These are phyloP conservation scores for Cariama cristata DNA, from an alignment of 2,113 vertebrate species.

Conservation along the genomic window DNA sequence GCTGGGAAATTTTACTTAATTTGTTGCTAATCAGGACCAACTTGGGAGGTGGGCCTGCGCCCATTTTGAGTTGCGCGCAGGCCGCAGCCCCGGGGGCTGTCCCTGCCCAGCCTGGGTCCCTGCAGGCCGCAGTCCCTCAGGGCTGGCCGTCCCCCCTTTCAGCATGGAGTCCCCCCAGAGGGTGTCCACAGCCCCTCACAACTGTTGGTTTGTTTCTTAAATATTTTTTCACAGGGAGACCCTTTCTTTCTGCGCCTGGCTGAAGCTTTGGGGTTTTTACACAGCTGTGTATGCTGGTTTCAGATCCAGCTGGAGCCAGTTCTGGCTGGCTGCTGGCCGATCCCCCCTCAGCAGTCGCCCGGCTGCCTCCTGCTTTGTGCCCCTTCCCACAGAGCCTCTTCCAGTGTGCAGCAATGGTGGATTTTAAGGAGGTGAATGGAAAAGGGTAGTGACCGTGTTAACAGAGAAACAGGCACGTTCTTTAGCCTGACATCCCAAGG, in stretches of 20 bases:
- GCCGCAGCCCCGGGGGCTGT: fast-evolving
- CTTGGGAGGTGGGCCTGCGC: fast-evolving
- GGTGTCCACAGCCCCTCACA: too few species aligned
- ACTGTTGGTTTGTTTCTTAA: not conserved
- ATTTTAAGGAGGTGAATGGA: not conserved
- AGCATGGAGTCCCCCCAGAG: not conserved
- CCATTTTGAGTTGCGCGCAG: fast-evolving
- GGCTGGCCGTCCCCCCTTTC: not conserved
- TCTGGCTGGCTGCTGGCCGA: too few species aligned
- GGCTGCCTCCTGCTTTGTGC: fast-evolving
- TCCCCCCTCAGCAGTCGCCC: not conserved
- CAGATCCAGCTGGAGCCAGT: not conserved
- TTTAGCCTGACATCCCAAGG: too few species aligned
- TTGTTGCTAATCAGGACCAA: not conserved
- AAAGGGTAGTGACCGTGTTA: too few species aligned
- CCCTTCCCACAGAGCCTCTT: fast-evolving
- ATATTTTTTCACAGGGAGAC: too few species aligned
- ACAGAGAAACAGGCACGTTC: too few species aligned
- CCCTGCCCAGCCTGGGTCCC: fast-evolving
- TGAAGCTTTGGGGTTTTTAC: fast-evolving
- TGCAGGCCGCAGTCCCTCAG: fast-evolving
- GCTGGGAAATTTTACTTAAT: not conserved
- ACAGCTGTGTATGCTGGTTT: fast-evolving
- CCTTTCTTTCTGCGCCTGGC: not conserved
- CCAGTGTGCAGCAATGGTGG: fast-evolving